Evolutionary conservation across 2,888 invertebrate genomes (phyloP), one percentile per base, ranked within the genome.

Genomic region (Nasonia oneida): DNA sequence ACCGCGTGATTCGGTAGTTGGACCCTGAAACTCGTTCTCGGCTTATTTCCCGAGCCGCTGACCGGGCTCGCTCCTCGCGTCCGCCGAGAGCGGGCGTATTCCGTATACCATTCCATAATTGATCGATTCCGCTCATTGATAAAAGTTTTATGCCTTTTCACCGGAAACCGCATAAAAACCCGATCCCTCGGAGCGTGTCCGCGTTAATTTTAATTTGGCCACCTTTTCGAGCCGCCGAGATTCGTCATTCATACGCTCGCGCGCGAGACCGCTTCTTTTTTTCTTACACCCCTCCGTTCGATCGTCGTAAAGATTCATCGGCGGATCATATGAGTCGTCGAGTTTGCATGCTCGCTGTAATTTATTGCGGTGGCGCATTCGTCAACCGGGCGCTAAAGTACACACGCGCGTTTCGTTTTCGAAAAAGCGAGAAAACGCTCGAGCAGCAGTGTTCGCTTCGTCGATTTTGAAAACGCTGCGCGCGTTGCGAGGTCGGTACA

Each of bases 1-100:
- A 70, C 79, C 37, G 70, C 79, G 79, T 79, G 79, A 79, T 79
- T 79, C 79, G 79, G 79, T 79, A 79, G 79, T 79, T 33, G 79
- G 29, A 23, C 47, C 67, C 70, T 70, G 33, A 80, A 80, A 80
- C 80, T 80, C 80, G 80, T 80, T 80, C 80, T 29, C 57, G 23
- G 47, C 42, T 29, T 67, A 29, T 67, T 67, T 8, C 33, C 67
- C 57, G 53, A 53, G 15, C 53, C 10, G 23, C 50, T 39, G 15
- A 15, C 14, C 5, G n/a, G 1, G 6, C 42, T 42, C 42, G 8
- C 42, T 42, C 8, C 47, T 47, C 47, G 47, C 12, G 42, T 47
- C 47, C 12, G 42, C 10, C 47, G 14, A 73, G n/a, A 73, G n/a
- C 42, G n/a, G 3, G 3, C 47, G 50, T 50, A 74, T 74, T 74